Evolutionary conservation across 2,888 invertebrate species (phyloP).

Genomic region (Leptinotarsa haldemani): DNA sequence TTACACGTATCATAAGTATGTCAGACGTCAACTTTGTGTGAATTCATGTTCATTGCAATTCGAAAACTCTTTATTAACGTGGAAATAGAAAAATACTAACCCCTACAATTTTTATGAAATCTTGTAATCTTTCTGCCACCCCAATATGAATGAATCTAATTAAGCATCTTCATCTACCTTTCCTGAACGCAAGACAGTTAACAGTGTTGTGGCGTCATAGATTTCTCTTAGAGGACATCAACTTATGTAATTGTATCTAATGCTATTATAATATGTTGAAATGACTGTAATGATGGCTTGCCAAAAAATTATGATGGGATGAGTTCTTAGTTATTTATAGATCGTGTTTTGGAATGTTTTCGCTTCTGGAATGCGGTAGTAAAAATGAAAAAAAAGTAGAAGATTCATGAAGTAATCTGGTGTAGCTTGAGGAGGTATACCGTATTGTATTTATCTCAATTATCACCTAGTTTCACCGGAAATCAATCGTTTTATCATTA

Average conservation of each 20-base stretch:
- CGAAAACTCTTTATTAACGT: background rate
- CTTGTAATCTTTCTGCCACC: too few relatives aligned
- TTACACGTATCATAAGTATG: conserved; percentile 5
- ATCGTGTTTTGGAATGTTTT: conserved; percentile 15
- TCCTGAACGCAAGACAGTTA: background rate
- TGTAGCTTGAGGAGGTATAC: too few relatives aligned
- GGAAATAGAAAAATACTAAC: too few relatives aligned
- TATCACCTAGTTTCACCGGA: too few relatives aligned
- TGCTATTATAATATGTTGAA: conserved; percentile 24
- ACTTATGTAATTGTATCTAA: conserved; percentile 27
- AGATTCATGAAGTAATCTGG: background rate
- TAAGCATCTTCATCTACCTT: too few relatives aligned
- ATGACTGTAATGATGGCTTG: conserved; percentile 19
- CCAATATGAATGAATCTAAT: too few relatives aligned
- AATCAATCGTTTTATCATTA: too few relatives aligned
- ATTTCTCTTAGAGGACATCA: conserved; percentile 32
- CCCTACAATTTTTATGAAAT: too few relatives aligned
- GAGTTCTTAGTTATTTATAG: conserved; percentile 4
- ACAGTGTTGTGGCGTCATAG: conserved; percentile 19
- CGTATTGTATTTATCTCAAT: too few relatives aligned
- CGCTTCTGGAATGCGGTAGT: conserved; percentile 19
- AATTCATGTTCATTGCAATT: background rate
- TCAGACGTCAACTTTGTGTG: background rate
- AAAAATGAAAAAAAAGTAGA: background rate
- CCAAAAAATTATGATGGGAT: conserved; percentile 18